Base-by-base conservation (phyloP, 2,797 vertebrate species). In the Epinephelus malabaricus region DNA sequence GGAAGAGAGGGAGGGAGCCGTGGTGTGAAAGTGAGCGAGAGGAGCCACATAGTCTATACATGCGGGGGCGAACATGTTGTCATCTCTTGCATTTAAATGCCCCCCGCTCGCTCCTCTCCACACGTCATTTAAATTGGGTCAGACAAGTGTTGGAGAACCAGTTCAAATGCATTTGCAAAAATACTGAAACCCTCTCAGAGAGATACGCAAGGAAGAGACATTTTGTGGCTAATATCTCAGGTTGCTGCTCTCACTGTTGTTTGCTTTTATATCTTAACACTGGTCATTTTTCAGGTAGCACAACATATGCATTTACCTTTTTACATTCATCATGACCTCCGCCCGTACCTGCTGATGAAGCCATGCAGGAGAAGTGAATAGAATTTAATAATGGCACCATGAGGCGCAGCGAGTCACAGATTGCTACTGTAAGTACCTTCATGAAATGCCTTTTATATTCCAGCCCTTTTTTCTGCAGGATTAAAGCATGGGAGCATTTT, bases 1-100 rank as follows among this genome's bases (percentile, higher is more conserved):
- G 47, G 68, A 75, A 72, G 69, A 73, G 66, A 66, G 65, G 54
- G 49, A 54, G 65, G 25, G 70, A 50, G 69, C 45, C n/a, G 25
- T 38, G 68, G 74, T 72, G 84, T 56, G 84, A 85, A 82, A 81
- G 83, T 27, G 68, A 88, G 73, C 17, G 30, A 79, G 84, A 71
- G 79, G 49, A 81, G 81, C 73, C 84, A 74, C 74, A 84, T 15
- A 55, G 82, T 75, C 79, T 76, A 77, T 68, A 83, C 74, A 69
- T 88, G 89, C 23, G 86, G 79, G 86, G 87, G 88, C 63, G 70
- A 86, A 87, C 79, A 70, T 64, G 86, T 86, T 89, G 84, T 89
- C 90, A 89, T 90, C 86, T 75, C 83, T 68, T 84, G 86, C 87
- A 92, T 93, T 91, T 83, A 85, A 91, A 93, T 89, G 83, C 79